phyloP scores from a whole-genome alignment of 1,140 invertebrate genomes.

The Orchestia grillus region DNA sequence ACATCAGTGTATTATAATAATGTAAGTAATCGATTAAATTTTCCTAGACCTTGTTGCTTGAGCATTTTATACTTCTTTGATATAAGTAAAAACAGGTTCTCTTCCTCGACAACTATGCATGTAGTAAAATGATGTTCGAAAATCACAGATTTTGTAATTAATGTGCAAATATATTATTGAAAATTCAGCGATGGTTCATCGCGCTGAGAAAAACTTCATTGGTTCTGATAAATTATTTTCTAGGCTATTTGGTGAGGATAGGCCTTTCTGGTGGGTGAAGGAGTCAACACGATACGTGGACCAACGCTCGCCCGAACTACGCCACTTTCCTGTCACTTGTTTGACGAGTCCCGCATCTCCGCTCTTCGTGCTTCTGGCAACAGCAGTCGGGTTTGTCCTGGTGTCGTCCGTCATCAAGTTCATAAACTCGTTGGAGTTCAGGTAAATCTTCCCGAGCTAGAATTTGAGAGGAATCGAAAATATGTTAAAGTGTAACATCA shows the following conservation, averaged over 20 bases:
- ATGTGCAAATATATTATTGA: too few species aligned
- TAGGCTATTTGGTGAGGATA: constrained; percentile 18
- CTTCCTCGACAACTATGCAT: too few species aligned
- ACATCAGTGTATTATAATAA: too few species aligned
- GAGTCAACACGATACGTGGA: not conserved
- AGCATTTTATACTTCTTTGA: too few species aligned
- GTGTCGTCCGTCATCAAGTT: not conserved
- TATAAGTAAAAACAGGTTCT: too few species aligned
- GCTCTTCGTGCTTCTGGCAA: constrained; percentile 5
- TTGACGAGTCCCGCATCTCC: not conserved
- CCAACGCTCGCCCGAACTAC: not conserved
- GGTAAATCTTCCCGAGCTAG: not conserved
- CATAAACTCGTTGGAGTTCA: not conserved
- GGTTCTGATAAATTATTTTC: not conserved
- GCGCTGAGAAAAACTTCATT: too few species aligned
- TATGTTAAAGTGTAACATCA: not conserved
- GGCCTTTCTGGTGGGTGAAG: constrained; percentile 16
- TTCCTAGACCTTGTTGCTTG: too few species aligned
- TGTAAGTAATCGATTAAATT: too few species aligned
- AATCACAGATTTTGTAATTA: too few species aligned
- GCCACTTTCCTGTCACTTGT: constrained; percentile 18
- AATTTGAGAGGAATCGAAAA: not conserved
- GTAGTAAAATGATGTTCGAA: too few species aligned
- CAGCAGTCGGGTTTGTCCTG: not conserved
- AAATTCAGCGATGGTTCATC: too few species aligned